phyloP scores from a whole-genome alignment of 2,888 invertebrate genomes.

The Plebejus anna region DNA sequence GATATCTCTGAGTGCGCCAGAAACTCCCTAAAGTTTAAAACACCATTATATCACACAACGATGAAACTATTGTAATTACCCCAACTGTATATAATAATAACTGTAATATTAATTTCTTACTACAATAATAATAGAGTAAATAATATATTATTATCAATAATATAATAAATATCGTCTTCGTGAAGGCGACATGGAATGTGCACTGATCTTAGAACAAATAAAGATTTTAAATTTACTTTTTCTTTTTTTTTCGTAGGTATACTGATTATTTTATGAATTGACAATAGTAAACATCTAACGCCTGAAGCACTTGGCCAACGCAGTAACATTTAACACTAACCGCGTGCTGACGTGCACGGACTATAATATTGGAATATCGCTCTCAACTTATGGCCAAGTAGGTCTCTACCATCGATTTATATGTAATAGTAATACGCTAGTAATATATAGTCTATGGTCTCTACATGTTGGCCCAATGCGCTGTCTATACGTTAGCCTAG shows the following conservation, averaged over 20 bases:
- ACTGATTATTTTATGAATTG: background rate
- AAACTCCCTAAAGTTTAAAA: background rate
- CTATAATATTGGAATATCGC: too few relatives aligned
- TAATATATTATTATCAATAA: slow-evolving; percentile 21
- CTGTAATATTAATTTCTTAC: background rate
- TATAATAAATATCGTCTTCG: slow-evolving; percentile 19
- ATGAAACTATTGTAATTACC: background rate
- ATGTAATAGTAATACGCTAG: too few relatives aligned
- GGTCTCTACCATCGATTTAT: too few relatives aligned
- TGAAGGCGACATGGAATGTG: slow-evolving; percentile 29
- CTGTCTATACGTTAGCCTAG: too few relatives aligned
- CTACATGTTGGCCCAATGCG: too few relatives aligned
- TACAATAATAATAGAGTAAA: background rate
- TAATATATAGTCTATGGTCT: too few relatives aligned
- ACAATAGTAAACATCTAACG: too few relatives aligned
- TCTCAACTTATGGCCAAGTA: too few relatives aligned
- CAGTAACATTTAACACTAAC: too few relatives aligned
- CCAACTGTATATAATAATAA: background rate
- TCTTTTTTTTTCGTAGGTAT: slow-evolving; percentile 24
- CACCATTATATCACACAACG: background rate
- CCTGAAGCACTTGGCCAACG: too few relatives aligned
- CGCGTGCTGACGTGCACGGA: too few relatives aligned
- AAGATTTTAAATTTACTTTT: slow-evolving; percentile 33
- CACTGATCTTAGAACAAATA: slow-evolving; percentile 36
- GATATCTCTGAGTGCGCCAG: background rate